Conservation (phyloP, 2,888 invertebrate genomes). For the Tiliacea aurago region DNA sequence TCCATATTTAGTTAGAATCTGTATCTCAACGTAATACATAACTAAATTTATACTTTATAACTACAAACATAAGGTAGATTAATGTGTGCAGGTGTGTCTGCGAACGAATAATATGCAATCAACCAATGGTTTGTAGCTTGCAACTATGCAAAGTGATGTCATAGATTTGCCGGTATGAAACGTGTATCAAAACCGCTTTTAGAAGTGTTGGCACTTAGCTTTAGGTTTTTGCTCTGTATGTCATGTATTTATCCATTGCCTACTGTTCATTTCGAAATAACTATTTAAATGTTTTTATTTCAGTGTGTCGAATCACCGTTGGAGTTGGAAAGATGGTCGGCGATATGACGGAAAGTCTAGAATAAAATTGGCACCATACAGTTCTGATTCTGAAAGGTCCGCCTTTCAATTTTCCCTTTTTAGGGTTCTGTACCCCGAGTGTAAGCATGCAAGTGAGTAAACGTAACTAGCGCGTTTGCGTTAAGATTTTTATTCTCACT, state of each 20-base stretch:
- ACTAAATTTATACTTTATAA: slow-evolving; percentile 29
- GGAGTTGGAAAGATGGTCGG: neutral
- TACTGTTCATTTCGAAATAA: neutral
- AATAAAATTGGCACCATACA: neutral
- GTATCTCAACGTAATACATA: slow-evolving; percentile 17
- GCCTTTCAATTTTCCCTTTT: neutral
- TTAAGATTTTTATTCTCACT: no score
- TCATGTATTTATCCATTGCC: neutral
- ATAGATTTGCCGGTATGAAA: slow-evolving; percentile 54
- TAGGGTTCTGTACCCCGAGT: no score
- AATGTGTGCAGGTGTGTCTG: slow-evolving; percentile 15
- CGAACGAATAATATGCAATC: slow-evolving; percentile 50
- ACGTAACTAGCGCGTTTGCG: no score
- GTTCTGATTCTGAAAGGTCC: neutral
- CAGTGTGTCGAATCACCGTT: neutral
- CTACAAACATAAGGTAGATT: slow-evolving; percentile 24
- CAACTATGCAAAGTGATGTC: slow-evolving; percentile 65
- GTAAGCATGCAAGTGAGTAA: no score
- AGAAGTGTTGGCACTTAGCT: slow-evolving; percentile 14
- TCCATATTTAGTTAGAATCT: slow-evolving; percentile 63
- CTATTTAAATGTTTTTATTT: neutral
- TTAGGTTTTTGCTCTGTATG: slow-evolving; percentile 22
- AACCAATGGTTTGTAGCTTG: slow-evolving; percentile 54
- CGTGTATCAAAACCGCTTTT: slow-evolving; percentile 40
- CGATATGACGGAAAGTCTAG: neutral